phyloP scores from a whole-genome alignment of 2,113 vertebrate genomes.

The Eonycteris spelaea region DNA sequence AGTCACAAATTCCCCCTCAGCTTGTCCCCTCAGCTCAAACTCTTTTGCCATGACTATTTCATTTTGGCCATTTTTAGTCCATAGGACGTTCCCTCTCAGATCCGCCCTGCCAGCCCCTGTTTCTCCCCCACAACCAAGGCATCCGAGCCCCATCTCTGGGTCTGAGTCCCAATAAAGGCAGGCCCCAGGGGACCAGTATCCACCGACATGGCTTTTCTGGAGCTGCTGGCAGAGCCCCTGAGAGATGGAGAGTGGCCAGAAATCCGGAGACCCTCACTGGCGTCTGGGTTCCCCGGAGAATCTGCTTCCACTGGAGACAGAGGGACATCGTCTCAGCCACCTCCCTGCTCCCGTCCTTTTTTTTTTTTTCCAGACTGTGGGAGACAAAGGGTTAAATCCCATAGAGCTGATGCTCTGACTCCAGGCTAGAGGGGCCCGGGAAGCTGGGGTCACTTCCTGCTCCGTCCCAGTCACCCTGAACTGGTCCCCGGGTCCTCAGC shows the following conservation, averaged over 20 bases:
- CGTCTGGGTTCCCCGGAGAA: background rate
- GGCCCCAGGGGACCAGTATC: slow-evolving; percentile 1
- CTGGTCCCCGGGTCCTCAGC: slow-evolving; percentile 79
- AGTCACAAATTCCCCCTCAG: background rate
- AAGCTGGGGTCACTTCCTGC: slow-evolving; percentile 81
- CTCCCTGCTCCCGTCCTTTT: background rate
- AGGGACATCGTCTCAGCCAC: background rate
- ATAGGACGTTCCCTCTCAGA: background rate
- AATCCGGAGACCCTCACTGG: background rate
- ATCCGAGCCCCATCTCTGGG: background rate
- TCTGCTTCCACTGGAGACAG: background rate
- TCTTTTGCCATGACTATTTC: background rate
- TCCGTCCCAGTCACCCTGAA: slow-evolving; percentile 81
- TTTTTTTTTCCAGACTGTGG: slow-evolving; percentile 59
- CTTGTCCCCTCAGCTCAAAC: background rate
- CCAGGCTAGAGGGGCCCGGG: slow-evolving; percentile 80
- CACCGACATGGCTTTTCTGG: background rate
- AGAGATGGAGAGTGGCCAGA: background rate
- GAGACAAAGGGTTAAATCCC: slow-evolving; percentile 77
- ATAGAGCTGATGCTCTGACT: slow-evolving; percentile 79
- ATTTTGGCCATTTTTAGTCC: background rate
- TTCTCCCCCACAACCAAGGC: background rate
- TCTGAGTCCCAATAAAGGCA: slow-evolving; percentile 52
- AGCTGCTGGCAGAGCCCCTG: background rate
- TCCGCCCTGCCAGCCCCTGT: background rate